Conservation (phyloP, 2,797 vertebrate genomes). For the Darevskia mixta region DNA sequence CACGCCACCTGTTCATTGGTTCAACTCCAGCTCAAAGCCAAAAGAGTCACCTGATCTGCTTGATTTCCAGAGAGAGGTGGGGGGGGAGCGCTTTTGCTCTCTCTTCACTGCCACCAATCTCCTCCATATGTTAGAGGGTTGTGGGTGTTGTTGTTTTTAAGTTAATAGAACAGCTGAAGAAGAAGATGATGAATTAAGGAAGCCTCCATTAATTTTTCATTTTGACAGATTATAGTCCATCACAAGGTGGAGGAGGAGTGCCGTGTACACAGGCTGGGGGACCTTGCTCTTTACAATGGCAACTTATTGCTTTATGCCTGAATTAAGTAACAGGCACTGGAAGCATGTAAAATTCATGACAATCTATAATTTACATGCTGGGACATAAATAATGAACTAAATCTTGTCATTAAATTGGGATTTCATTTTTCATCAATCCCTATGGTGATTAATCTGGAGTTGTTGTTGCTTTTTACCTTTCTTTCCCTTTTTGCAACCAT, state of each 20-base stretch:
- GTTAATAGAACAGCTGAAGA: slow-evolving; percentile 80
- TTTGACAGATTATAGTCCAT: slow-evolving; percentile 86
- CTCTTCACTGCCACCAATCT: slow-evolving; percentile 51
- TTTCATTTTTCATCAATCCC: slow-evolving; percentile 82
- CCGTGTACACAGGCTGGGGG: slow-evolving; percentile 75
- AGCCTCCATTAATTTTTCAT: slow-evolving; percentile 87
- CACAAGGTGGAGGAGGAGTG: slow-evolving; percentile 80
- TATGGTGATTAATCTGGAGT: slow-evolving; percentile 78
- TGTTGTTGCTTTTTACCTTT: background rate
- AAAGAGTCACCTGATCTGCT: slow-evolving; percentile 71
- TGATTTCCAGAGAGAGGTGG: slow-evolving; percentile 24
- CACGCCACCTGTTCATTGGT: slow-evolving; percentile 63
- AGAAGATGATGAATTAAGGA: slow-evolving; percentile 85
- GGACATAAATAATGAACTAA: slow-evolving; percentile 87
- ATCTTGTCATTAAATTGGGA: slow-evolving; percentile 84
- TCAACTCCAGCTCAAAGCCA: slow-evolving; percentile 51
- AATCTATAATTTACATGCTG: slow-evolving; percentile 86
- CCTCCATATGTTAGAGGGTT: slow-evolving; percentile 66
- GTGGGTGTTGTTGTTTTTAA: slow-evolving; percentile 23
- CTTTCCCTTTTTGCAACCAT: slow-evolving; percentile 74
- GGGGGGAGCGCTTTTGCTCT: background rate
- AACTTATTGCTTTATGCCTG: slow-evolving; percentile 73
- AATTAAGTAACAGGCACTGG: slow-evolving; percentile 83
- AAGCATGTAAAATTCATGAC: slow-evolving; percentile 85
- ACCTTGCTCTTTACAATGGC: slow-evolving; percentile 78